A percentile compares a stretch with the other conserved stretches of the same genome.
phyloP scores from a whole-genome alignment of 2,888 invertebrate species.

The Chorisops tibialis region DNA sequence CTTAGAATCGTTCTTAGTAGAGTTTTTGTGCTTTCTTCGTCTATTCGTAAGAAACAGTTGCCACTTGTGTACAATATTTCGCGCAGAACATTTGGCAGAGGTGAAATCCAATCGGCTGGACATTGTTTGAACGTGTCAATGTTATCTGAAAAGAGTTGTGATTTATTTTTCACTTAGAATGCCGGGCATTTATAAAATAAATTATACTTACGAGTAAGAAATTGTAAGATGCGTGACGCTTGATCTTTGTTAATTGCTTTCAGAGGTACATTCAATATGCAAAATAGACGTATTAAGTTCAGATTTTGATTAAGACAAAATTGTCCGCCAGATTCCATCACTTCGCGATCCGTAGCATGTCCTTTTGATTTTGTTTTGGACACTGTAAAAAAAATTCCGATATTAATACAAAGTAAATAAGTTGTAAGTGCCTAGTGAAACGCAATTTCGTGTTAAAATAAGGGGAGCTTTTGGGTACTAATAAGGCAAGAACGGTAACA shows the following conservation, averaged over 20 bases:
- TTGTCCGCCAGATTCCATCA: constrained; percentile 48
- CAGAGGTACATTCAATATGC: constrained; percentile 44
- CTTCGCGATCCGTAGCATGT: constrained; percentile 50
- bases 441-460: no score
- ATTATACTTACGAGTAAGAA: constrained; percentile 32
- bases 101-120: background rate
- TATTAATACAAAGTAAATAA: no score
- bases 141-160: background rate
- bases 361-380: constrained; percentile 49
- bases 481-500: no score
- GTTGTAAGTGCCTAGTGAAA: no score
- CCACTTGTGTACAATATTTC: constrained; percentile 41
- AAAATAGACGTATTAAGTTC: constrained; percentile 55
- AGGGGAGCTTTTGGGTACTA: no score
- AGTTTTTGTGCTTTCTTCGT: constrained; percentile 39
- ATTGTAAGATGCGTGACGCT: constrained; percentile 29
- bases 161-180: background rate
- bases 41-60: constrained; percentile 33
- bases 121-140: constrained; percentile 9
- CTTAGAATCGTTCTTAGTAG: constrained; percentile 42
- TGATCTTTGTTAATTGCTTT: constrained; percentile 27
- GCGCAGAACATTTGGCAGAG: constrained; percentile 37
- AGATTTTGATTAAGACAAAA: constrained; percentile 58
- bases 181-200: background rate
- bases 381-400: constrained; percentile 11